Conservation (phyloP, 2,888 invertebrate genomes). For the Campoletis raptor region DNA sequence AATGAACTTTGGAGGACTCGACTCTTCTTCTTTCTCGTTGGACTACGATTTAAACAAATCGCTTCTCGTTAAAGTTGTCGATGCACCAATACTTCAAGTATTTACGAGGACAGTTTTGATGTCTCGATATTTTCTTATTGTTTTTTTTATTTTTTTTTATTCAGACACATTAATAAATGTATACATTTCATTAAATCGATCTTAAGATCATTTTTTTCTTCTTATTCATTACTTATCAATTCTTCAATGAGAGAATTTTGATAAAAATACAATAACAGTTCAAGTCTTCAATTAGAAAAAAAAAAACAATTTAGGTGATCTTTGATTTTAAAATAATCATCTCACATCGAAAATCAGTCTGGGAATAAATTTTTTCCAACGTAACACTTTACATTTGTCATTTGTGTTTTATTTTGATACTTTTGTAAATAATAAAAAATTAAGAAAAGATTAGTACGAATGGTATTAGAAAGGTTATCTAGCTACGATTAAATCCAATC, state of each 20-base stretch:
- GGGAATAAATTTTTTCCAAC: not conserved
- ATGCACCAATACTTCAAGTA: not conserved
- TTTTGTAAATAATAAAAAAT: not conserved
- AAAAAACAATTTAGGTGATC: not conserved
- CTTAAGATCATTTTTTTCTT: not conserved
- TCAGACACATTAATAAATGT: not conserved
- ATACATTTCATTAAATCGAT: not conserved
- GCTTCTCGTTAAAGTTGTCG: constrained; percentile 10
- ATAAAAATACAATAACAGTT: too few species aligned
- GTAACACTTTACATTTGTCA: not conserved
- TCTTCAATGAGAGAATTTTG: not conserved
- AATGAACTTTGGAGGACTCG: constrained; percentile 32
- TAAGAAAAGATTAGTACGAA: not conserved
- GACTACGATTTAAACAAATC: constrained; percentile 19
- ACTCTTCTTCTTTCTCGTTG: not conserved
- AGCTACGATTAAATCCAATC: constrained; percentile 31
- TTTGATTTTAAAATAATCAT: not conserved
- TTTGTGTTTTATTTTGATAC: not conserved
- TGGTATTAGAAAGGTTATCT: not conserved
- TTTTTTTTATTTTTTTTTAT: not conserved
- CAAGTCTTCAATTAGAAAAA: not conserved
- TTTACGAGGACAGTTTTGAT: not conserved
- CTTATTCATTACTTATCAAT: not conserved
- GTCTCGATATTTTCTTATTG: too few species aligned
- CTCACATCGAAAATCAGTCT: not conserved